These are phyloP conservation scores for Serripes groenlandicus DNA, from an alignment of 2,888 invertebrate genomes.

Conservation along the genomic window DNA sequence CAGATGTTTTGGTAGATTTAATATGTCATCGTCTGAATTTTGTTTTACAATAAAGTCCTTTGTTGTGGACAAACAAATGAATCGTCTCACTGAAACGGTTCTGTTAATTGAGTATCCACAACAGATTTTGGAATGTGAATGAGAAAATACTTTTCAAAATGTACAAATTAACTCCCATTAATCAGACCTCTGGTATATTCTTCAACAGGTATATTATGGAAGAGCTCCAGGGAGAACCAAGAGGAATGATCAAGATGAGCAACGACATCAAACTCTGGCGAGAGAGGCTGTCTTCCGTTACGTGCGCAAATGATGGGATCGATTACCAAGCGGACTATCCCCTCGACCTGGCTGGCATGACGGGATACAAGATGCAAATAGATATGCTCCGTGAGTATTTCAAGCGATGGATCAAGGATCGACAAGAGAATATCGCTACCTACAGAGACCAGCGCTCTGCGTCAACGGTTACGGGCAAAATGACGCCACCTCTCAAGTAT, in stretches of 20 bases:
- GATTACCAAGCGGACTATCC: constrained; percentile 9
- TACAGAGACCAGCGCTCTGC: constrained; percentile 34
- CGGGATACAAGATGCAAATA: background rate
- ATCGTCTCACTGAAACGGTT: too few species aligned
- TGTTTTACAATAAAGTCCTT: too few species aligned
- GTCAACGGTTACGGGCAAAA: constrained; percentile 17
- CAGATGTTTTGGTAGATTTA: too few species aligned
- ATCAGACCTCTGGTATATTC: too few species aligned
- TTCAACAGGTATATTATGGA: constrained; percentile 1
- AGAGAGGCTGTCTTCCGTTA: background rate
- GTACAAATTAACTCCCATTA: too few species aligned
- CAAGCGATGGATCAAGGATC: background rate
- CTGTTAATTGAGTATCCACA: too few species aligned
- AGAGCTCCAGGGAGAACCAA: background rate
- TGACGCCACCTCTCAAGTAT: constrained; percentile 6
- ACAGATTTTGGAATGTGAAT: too few species aligned
- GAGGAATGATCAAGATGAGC: constrained; percentile 1
- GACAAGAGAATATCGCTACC: constrained; percentile 6
- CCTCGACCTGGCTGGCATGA: background rate
- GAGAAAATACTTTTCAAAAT: too few species aligned
- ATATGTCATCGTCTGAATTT: too few species aligned
- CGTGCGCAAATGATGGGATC: background rate
- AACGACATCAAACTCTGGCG: background rate
- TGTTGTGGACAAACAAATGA: too few species aligned
- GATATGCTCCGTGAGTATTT: background rate